These are phyloP conservation scores for Platanista minor DNA, from an alignment of 2,113 vertebrate genomes.

Conservation along the genomic window DNA sequence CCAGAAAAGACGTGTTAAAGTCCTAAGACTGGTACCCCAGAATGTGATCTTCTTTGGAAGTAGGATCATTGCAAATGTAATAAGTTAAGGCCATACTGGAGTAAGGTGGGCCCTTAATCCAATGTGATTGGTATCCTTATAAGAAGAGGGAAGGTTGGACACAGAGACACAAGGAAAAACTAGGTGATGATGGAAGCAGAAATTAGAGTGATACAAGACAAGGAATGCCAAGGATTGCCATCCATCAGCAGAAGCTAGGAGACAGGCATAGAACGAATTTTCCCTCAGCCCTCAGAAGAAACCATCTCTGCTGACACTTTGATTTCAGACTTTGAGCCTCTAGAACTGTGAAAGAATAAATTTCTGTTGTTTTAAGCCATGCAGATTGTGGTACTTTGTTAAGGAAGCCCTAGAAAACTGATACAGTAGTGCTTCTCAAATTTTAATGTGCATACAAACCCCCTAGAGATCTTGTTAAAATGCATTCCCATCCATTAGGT, in stretches of 20 bases:
- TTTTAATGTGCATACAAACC: not conserved
- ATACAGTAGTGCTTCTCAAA: not conserved
- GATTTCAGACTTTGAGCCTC: not conserved
- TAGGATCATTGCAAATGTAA: not conserved
- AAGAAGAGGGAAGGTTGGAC: not conserved
- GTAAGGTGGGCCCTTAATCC: not conserved
- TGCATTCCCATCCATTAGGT: not conserved
- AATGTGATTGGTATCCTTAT: not conserved
- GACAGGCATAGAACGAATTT: not conserved
- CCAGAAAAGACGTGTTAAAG: not conserved
- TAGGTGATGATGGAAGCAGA: not conserved
- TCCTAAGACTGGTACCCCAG: not conserved
- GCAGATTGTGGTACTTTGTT: not conserved
- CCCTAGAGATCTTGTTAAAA: not conserved
- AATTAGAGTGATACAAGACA: not conserved
- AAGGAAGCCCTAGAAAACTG: not conserved
- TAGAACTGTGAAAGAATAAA: not conserved
- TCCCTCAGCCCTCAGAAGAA: not conserved
- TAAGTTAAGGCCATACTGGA: not conserved
- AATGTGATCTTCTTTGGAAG: not conserved
- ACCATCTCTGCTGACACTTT: not conserved
- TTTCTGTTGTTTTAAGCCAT: not conserved
- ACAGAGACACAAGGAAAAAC: not conserved
- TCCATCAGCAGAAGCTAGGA: not conserved
- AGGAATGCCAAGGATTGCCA: not conserved